phyloP scores from a whole-genome alignment of 1,140 invertebrate genomes.

The Aphaenogaster ashmeadi region DNA sequence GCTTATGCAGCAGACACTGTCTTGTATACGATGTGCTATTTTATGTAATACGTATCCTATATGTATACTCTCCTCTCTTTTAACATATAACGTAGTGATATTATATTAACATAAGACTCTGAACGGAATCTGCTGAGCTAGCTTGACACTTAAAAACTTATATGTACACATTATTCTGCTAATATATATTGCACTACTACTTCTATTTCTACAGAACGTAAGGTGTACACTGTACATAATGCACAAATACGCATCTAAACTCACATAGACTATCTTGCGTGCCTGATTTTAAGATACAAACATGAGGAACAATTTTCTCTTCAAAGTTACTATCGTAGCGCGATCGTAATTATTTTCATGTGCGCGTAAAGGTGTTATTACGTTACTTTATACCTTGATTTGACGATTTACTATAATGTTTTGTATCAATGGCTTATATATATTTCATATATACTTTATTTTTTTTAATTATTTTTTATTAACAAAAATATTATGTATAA shows the following conservation, averaged over 20 bases:
- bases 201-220: constrained; percentile 43
- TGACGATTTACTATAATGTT: neutral
- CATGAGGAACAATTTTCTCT: constrained; percentile 52
- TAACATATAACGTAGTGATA: constrained; percentile 66
- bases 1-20: constrained; percentile 59
- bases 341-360: constrained; percentile 36
- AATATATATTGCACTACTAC: constrained; percentile 46
- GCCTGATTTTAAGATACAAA: constrained; percentile 70
- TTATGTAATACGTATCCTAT: constrained; percentile 62
- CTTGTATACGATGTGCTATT: constrained; percentile 59
- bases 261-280: constrained; percentile 48
- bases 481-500: neutral
- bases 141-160: constrained; percentile 67
- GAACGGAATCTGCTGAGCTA: constrained; percentile 54
- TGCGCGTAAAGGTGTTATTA: neutral
- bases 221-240: constrained; percentile 74
- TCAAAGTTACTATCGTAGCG: neutral
- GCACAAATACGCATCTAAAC: constrained; percentile 52
- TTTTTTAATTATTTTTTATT: neutral
- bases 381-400: neutral
- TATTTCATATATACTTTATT: neutral
- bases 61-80: constrained; percentile 42
- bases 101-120: constrained; percentile 46
- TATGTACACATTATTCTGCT: constrained; percentile 67
- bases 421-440: neutral